Evolutionary conservation across 2,113 vertebrate species (phyloP).

Genomic region (Callaeas wilsoni): DNA sequence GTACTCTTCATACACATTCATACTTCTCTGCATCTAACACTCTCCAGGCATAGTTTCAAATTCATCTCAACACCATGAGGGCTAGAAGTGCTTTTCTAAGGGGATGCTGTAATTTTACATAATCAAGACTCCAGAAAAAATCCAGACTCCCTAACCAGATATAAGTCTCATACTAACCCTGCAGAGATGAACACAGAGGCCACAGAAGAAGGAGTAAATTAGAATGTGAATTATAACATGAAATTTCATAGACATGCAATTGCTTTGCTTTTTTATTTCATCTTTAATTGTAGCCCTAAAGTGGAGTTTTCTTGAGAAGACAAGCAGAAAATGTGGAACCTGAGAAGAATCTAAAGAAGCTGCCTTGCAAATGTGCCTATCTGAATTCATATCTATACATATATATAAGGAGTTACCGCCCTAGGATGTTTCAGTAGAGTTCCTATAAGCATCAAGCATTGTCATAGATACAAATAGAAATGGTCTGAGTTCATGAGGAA

Average conservation of each 20-base stretch:
- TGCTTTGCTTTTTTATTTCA: background rate
- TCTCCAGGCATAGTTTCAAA: background rate
- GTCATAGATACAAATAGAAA: background rate
- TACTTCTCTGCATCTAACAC: background rate
- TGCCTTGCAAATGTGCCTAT: background rate
- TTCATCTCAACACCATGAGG: background rate
- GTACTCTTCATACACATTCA: background rate
- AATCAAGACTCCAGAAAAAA: conserved; percentile 14
- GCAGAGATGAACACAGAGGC: background rate
- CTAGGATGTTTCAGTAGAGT: background rate
- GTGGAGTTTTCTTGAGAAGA: background rate
- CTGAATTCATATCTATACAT: background rate
- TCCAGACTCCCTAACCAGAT: background rate
- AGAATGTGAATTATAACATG: background rate
- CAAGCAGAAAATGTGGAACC: background rate
- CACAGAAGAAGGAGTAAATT: background rate
- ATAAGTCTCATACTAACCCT: background rate
- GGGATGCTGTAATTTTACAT: background rate
- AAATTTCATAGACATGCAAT: background rate
- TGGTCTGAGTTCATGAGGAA: background rate
- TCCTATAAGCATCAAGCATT: background rate
- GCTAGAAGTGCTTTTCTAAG: background rate
- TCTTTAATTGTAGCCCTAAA: background rate
- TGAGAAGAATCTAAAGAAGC: background rate
- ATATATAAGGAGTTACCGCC: background rate